Percentiles rank a stretch among this genome's conserved stretches.
These are phyloP conservation scores for Corapipo altera DNA, from an alignment of 2,113 vertebrate species.

Conservation along the genomic window DNA sequence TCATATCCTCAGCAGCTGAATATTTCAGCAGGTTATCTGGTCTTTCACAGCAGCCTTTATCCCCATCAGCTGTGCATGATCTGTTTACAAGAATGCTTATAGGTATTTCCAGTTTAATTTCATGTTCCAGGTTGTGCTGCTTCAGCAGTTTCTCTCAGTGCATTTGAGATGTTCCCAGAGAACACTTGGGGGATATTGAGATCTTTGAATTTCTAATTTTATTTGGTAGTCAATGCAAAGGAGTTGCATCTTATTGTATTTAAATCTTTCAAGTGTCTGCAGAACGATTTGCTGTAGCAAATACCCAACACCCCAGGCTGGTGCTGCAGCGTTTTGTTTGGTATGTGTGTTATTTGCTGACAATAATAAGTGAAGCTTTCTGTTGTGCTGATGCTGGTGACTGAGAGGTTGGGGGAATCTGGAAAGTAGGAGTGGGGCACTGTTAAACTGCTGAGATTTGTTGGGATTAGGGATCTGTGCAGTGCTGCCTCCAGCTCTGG, in stretches of 20 bases:
- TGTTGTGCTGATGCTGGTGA: neutral
- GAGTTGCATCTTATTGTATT: neutral
- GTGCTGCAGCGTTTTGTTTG: neutral
- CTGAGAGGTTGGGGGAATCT: neutral
- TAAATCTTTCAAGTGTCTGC: neutral
- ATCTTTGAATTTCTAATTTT: neutral
- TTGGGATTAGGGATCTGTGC: neutral
- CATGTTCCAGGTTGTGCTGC: neutral
- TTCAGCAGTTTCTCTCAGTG: neutral
- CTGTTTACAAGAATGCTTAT: neutral
- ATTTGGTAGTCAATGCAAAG: neutral
- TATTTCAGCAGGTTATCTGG: slow-evolving; percentile 21
- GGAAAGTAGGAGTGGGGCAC: neutral
- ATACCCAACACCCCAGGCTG: neutral
- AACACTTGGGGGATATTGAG: neutral
- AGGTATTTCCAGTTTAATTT: neutral
- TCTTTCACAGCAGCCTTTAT: neutral
- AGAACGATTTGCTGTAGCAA: neutral
- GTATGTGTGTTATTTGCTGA: neutral
- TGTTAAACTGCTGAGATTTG: neutral
- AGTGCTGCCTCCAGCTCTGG: neutral
- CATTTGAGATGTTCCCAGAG: neutral
- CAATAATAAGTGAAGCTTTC: neutral
- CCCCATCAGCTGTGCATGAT: neutral
- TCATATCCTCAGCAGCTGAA: neutral